Base-by-base conservation (phyloP, 35 echinoderm and acorn worm species). In the Diadema setosum region DNA sequence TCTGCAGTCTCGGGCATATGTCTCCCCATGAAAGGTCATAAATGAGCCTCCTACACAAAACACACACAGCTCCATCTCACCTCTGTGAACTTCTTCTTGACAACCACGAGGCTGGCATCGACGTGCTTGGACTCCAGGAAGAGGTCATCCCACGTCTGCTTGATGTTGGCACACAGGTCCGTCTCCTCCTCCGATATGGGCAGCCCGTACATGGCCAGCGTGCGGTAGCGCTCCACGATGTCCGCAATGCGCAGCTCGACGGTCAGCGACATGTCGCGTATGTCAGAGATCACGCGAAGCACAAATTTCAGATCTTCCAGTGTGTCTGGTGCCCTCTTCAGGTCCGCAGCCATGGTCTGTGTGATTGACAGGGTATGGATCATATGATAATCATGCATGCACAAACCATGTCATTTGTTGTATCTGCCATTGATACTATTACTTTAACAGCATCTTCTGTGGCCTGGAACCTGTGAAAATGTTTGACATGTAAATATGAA, bases 71-170 rank as follows among this genome's bases (percentile, higher is more conserved):
- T n/a, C n/a, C n/a, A n/a, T n/a, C n/a, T n/a, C 82, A 94, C 96
- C 87, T 99, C 96, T 14, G 96, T 99, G 57, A 98, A 99, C 70
- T 99, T 99, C 84, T 88, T 99, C 90, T 99, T 99, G 86, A 99
- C 96, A 14, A 99, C 83, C 27, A 98, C 85, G 21, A 99, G 78
- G 64, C 96, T 99, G 0, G 96, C 96, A 84, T 99, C 96, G 5
- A 99, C 96, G 59, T 99, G 93, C 52, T 99, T 99, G 7, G 96
- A 99, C 76, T 99, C 96, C 58, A 94, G 39, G 83, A 92, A 89
- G 25, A 95, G 86, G 21, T 95, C 96, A 18, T 92, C 89, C 96
- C 92, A 99, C 36, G 91, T 95, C 90, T 92, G 86, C 40, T 86
- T 83, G 82, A 95, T 92, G 40, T 78, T 94, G 0, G 26, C 20